These are phyloP conservation scores for Hydractinia symbiolongicarpus DNA, from an alignment of 30 jellyfish, hydroid and myxozoan genomes.

Conservation along the genomic window DNA sequence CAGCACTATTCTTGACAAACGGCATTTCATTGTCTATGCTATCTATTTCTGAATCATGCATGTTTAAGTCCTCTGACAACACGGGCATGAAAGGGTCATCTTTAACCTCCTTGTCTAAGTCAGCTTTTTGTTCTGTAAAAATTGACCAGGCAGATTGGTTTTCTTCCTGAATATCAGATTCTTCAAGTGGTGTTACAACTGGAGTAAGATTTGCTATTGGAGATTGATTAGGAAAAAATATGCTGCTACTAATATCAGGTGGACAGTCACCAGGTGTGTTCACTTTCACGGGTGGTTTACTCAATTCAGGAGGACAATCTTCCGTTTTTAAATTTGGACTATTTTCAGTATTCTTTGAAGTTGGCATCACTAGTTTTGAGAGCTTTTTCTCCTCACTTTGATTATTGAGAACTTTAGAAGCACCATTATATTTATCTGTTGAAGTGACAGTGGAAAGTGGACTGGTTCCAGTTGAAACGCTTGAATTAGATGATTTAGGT, in stretches of 20 bases:
- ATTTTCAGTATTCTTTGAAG: no score
- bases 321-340: neutral
- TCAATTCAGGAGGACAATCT: slow-evolving; percentile 1
- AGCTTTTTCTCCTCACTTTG: no score
- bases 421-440: no score
- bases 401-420: no score
- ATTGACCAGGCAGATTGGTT: no score
- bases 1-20: neutral
- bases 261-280: slow-evolving; percentile 12
- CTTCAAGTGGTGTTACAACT: no score
- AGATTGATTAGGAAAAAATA: neutral
- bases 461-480: no score
- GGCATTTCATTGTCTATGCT: neutral
- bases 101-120: neutral
- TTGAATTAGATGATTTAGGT: no score
- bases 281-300: slow-evolving; percentile 1
- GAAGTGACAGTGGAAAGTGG: no score
- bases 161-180: no score
- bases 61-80: neutral
- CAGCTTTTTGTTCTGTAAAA: neutral
- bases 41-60: neutral
- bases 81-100: slow-evolving; percentile 15
- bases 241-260: slow-evolving; percentile 3
- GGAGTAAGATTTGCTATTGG: no score
- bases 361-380: no score